Base-by-base conservation (phyloP, 2,888 invertebrate genomes). In the Thymelicus sylvestris region DNA sequence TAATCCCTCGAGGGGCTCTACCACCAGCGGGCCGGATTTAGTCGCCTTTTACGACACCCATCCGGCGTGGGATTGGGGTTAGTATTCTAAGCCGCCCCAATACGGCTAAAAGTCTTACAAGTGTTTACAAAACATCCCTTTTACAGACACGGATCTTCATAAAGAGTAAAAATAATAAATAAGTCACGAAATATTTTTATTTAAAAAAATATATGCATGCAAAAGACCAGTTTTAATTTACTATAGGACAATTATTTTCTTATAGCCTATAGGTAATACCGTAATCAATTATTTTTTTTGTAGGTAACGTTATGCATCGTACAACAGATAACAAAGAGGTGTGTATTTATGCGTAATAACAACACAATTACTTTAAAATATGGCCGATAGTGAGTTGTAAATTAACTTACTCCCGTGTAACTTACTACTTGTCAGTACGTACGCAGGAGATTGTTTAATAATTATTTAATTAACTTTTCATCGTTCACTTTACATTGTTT, bases 261-360 rank as follows among this genome's bases (percentile, higher is more conserved):
- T 69, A 57, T 63, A 52, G 50, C 8, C 7, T 44, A 44, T 12
- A 12, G 12, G 8, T 12, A 69, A 69, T 57, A 63, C 57, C 15
- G 57, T 68, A 63, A 68, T 68, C 63, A 47, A 69, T 69, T 57
- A 47, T 44, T 55, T 69, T 69, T 47, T 69, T 69, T 69, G 48
- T 63, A 7, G 57, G 47, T 47, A 47, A 47, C 47, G 48, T 68
- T 68, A 68, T 68, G 44, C 44, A 55, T 44, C 47, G 44, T 47
- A 62, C 31, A 48, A 48, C 61, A 62, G 62, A 62, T 68, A 62
- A 55, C 55, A 52, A 52, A 52, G 62, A 68, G 55, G 67, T 55
- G 55, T 68, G 62, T 68, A 55, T 62, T 62, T 47, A 62, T 44
- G 62, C 47, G 52, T 62, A 62, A 55, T 47, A 68, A 68, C 67